Conservation (phyloP, 2,113 vertebrate species). For the Amblyopsis rosae region DNA sequence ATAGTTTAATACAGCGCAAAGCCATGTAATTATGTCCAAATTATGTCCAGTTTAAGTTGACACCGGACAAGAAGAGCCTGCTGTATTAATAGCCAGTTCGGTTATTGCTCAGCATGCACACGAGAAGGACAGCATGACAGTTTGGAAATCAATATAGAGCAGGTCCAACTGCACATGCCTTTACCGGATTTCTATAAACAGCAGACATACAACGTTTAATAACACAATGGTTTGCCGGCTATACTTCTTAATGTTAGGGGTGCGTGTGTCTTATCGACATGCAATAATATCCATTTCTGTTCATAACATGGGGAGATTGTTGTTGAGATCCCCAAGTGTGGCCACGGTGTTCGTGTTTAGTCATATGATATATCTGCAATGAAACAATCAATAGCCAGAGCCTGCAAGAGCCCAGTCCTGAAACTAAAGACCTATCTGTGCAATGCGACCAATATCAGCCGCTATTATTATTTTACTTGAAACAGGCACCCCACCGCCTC, state of each 20-base stretch:
- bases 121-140: neutral
- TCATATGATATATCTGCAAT: slow-evolving; percentile 17
- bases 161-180: neutral
- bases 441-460: neutral
- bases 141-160: neutral
- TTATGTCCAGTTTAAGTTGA: no score
- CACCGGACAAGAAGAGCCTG: neutral
- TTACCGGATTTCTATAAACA: neutral
- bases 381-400: neutral
- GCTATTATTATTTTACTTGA: neutral
- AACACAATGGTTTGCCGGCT: neutral
- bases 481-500: no score
- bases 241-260: neutral
- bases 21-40: no score
- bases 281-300: neutral
- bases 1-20: no score
- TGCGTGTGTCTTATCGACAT: neutral
- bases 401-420: neutral
- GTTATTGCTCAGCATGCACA: neutral
- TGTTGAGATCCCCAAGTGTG: neutral
- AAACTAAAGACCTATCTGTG: neutral
- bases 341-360: neutral
- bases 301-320: neutral
- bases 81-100: neutral
- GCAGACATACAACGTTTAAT: neutral